phyloP scores from a whole-genome alignment of 1,140 invertebrate species.

The Caerostris darwini region DNA sequence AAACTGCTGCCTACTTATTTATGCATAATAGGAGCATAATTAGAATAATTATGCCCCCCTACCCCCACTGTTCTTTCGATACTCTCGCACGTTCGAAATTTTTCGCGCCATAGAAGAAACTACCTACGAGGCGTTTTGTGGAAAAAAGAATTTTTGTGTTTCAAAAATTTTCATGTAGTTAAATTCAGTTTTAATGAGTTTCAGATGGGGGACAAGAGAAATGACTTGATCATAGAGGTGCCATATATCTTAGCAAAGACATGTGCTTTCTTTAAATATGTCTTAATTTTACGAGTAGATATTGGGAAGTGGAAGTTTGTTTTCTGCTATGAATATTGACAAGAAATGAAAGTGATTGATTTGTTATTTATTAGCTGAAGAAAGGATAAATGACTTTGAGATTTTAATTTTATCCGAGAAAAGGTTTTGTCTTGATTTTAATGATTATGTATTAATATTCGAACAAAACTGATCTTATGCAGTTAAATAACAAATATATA shows the following conservation, averaged over 20 bases:
- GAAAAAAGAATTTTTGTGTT: neutral
- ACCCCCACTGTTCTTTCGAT: neutral
- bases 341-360: neutral
- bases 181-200: slow-evolving; percentile 49
- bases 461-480: too few species aligned
- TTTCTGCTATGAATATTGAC: neutral
- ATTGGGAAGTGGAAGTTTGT: neutral
- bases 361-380: neutral
- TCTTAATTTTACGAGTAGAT: neutral
- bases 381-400: too few species aligned
- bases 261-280: neutral
- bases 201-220: neutral
- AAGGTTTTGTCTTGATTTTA: too few species aligned
- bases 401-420: neutral
- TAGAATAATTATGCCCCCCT: slow-evolving; percentile 23
- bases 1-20: slow-evolving; percentile 34
- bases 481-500: too few species aligned
- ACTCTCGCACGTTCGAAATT: neutral
- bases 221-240: neutral
- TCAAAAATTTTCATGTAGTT: slow-evolving; percentile 14
- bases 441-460: too few species aligned
- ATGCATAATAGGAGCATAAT: slow-evolving; percentile 49
- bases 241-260: neutral
- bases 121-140: neutral
- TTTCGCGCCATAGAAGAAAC: neutral